Evolutionary conservation across 2,888 invertebrate species (phyloP).

Genomic region (Cybosia mesomella): DNA sequence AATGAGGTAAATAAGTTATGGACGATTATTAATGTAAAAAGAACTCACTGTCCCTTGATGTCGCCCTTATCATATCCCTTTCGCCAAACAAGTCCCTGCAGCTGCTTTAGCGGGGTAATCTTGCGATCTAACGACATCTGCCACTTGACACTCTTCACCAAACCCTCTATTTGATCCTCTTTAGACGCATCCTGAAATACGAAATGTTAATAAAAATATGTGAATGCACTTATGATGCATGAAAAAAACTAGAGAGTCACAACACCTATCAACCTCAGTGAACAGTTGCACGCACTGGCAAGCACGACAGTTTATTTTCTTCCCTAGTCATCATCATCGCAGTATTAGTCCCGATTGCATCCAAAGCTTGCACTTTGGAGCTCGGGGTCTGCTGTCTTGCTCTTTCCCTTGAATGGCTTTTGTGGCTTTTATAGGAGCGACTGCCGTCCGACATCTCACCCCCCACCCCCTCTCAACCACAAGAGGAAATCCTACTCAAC

Average conservation of each 20-base stretch:
- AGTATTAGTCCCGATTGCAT: background rate
- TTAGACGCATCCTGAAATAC: constrained; percentile 78
- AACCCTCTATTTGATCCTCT: constrained; percentile 86
- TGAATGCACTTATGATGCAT: background rate
- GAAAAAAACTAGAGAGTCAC: background rate
- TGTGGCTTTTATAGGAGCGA: background rate
- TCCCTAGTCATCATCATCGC: background rate
- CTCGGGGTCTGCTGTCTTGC: background rate
- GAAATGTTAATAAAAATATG: constrained; percentile 10
- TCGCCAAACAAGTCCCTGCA: constrained; percentile 97
- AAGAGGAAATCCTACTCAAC: too few species aligned
- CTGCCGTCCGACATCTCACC: too few species aligned
- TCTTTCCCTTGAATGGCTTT: background rate
- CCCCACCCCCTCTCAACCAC: too few species aligned
- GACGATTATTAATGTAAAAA: background rate
- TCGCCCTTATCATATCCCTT: constrained; percentile 93
- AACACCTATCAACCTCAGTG: background rate
- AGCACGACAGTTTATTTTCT: background rate
- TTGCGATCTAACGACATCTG: constrained; percentile 94
- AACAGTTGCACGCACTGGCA: too few species aligned
- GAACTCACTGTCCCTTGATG: constrained; percentile 95
- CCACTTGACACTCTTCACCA: constrained; percentile 91
- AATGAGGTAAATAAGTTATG: too few species aligned
- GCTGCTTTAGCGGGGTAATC: constrained; percentile 91
- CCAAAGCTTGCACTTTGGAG: background rate